Evolutionary conservation across 1,140 invertebrate species (phyloP).

Genomic region (Mamestra configurata): DNA sequence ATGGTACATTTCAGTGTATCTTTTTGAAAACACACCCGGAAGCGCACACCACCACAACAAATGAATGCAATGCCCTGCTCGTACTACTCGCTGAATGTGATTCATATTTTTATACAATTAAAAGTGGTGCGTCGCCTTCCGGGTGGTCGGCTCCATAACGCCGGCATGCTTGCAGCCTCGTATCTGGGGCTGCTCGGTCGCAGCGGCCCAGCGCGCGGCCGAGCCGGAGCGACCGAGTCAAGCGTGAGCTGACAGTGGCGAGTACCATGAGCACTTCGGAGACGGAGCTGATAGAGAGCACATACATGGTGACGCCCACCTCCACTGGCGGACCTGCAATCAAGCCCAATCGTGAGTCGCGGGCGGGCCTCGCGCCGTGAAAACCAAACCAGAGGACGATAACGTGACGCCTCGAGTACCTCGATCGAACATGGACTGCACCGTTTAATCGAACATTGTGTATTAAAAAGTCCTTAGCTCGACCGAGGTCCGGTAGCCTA

Average conservation of each 20-base stretch:
- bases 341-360: slow-evolving; percentile 88
- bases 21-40: slow-evolving; percentile 74
- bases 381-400: slow-evolving; percentile 84
- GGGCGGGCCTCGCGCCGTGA: slow-evolving; percentile 69
- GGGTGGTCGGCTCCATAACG: slow-evolving; percentile 77
- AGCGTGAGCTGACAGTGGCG: slow-evolving; percentile 74
- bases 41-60: slow-evolving; percentile 66
- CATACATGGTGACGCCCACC: slow-evolving; percentile 99
- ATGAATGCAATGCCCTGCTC: background rate
- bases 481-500: slow-evolving; percentile 75
- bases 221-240: slow-evolving; percentile 65
- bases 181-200: slow-evolving; percentile 83
- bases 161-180: slow-evolving; percentile 84
- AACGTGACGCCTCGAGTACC: slow-evolving; percentile 73
- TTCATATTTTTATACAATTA: background rate
- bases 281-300: slow-evolving; percentile 99
- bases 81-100: background rate
- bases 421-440: slow-evolving; percentile 69
- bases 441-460: slow-evolving; percentile 9
- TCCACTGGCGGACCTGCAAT: slow-evolving; percentile 97
- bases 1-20: slow-evolving; percentile 76
- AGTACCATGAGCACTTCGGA: slow-evolving; percentile 99
- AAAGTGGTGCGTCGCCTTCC: slow-evolving; percentile 65
- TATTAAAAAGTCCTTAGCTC: slow-evolving; percentile 58
- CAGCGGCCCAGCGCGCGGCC: slow-evolving; percentile 65